A percentile compares a stretch with the other conserved stretches of the same genome.
These are phyloP conservation scores for Pseudomyrmex gracilis DNA, from an alignment of 1,140 invertebrate species.

Conservation along the genomic window DNA sequence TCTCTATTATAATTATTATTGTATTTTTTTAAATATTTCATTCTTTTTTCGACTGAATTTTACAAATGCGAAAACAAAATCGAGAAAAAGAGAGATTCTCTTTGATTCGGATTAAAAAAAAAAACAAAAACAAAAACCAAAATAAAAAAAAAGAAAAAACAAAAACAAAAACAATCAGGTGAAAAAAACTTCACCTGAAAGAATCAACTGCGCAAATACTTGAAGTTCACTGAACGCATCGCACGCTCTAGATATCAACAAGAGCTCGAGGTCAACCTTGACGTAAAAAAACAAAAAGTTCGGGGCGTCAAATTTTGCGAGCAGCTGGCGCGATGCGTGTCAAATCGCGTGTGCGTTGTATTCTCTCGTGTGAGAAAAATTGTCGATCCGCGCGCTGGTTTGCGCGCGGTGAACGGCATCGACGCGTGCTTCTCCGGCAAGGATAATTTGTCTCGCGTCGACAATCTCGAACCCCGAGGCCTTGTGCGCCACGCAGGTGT, in stretches of 20 bases:
- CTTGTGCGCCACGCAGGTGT: conserved; percentile 40
- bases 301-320: conserved; percentile 28
- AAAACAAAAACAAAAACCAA: too few relatives aligned
- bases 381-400: conserved; percentile 24
- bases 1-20: too few relatives aligned
- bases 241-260: conserved; percentile 47
- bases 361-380: conserved; percentile 45
- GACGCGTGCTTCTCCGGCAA: conserved; percentile 61
- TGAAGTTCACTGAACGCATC: conserved; percentile 1
- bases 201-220: neutral
- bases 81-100: too few relatives aligned
- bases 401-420: conserved; percentile 60
- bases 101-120: too few relatives aligned
- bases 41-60: too few relatives aligned
- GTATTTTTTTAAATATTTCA: too few relatives aligned
- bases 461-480: conserved; percentile 61
- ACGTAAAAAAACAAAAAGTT: conserved; percentile 15
- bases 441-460: conserved; percentile 73
- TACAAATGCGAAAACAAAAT: too few relatives aligned
- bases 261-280: conserved; percentile 38
- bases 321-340: neutral
- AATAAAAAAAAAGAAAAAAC: too few relatives aligned
- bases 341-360: neutral
- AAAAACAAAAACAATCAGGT: too few relatives aligned
- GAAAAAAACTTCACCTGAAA: neutral